Percentiles rank a stretch among this genome's conserved stretches.
Conservation (phyloP, 2,797 vertebrate species). For the Hybognathus amarus region DNA sequence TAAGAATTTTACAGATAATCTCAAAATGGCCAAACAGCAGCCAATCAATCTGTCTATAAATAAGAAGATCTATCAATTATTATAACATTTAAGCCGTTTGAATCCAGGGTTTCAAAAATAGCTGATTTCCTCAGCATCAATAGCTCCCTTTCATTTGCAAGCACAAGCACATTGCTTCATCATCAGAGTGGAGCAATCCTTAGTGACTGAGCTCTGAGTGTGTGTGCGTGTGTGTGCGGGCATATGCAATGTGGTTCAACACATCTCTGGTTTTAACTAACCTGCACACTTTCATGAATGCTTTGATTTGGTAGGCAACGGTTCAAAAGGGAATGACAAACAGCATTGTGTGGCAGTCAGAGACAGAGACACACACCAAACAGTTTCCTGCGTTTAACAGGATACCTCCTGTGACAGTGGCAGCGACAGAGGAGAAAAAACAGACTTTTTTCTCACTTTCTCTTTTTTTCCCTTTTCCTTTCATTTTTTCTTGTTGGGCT, state of each 20-base stretch:
- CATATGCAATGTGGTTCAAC: constrained; percentile 39
- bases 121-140: constrained; percentile 14
- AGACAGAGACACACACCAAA: constrained; percentile 50
- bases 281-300: constrained; percentile 56
- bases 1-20: constrained; percentile 2
- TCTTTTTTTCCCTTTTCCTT: constrained; percentile 7
- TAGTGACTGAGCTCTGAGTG: constrained; percentile 27
- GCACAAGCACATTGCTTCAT: constrained; percentile 48
- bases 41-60: neutral
- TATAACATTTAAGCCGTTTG: neutral
- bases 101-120: neutral
- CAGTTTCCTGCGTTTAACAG: constrained; percentile 53
- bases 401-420: constrained; percentile 54
- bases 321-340: constrained; percentile 56
- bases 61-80: neutral
- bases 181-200: constrained; percentile 49
- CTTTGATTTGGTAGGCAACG: constrained; percentile 58
- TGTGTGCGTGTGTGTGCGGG: neutral
- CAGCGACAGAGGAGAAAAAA: constrained; percentile 47
- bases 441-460: neutral
- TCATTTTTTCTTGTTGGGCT: constrained; percentile 28
- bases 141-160: constrained; percentile 44
- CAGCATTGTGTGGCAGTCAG: constrained; percentile 49
- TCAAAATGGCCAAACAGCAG: constrained; percentile 1
- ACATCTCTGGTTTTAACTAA: constrained; percentile 58